Conservation (phyloP, 2,113 vertebrate species). For the Calyptomena viridis region DNA sequence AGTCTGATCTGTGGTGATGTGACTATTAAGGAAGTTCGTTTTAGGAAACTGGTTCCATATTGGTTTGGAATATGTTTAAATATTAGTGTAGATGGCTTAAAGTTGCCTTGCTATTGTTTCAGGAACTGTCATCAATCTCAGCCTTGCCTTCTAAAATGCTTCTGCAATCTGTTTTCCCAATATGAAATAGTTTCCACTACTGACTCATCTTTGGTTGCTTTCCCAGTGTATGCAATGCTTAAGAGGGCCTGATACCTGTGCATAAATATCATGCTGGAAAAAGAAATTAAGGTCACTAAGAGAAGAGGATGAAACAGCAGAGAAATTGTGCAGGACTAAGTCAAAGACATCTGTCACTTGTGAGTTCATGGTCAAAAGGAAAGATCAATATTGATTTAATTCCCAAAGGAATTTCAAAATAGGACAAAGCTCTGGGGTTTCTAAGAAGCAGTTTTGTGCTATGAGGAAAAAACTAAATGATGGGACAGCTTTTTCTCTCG, state of each 20-base stretch:
- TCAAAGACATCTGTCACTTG: not conserved
- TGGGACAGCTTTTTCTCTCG: not conserved
- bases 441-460: not conserved
- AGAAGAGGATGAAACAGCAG: not conserved
- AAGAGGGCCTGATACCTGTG: constrained; percentile 7
- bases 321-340: not conserved
- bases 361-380: not conserved
- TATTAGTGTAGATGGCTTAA: not conserved
- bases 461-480: not conserved
- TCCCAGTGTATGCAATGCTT: constrained; percentile 15
- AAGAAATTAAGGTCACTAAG: not conserved
- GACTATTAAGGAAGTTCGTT: not conserved
- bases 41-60: not conserved
- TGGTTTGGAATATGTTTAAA: not conserved
- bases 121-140: not conserved
- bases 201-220: constrained; percentile 45
- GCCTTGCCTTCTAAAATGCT: constrained; percentile 34
- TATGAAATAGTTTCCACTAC: constrained; percentile 59
- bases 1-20: not conserved
- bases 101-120: not conserved
- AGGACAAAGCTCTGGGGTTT: not conserved
- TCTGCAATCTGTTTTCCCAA: constrained; percentile 20
- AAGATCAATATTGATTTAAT: not conserved
- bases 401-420: not conserved
- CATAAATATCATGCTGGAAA: constrained; percentile 10